Base-by-base conservation (phyloP, 2,888 invertebrate genomes). In the Lasius fuliginosus region DNA sequence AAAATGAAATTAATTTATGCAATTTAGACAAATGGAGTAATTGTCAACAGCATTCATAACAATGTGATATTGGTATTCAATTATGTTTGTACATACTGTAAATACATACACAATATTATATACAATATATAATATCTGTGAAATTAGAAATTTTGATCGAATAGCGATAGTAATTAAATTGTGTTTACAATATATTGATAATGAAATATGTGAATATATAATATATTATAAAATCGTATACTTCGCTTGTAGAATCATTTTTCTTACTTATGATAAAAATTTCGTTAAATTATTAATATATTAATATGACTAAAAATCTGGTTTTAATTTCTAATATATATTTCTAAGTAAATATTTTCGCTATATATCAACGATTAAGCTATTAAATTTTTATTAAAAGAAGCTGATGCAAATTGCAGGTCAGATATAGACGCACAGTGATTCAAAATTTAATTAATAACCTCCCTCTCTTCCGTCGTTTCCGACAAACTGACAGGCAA, bases 381-480 rank as follows among this genome's bases (percentile, higher is more conserved):
- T 36, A 33, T 33, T 33, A 46, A 69, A 79, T 71, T 36, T 33
- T n/a, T 71, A 23, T 71, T 46, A 23, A 69, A 77, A 11, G 2
- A 60, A 27, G 1, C 23, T 71, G 33, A 12, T 46, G 8, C 46
- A 71, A 81, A 71, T 62, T 71, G 12, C 9, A 68, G 12, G 42
- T 56, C 30, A 8, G 15, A 27, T 40, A 40, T 15, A 42, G 15
- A 49, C 1, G 3, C 27, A 56, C 40, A 68, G 36, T 36, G 2
- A 71, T 30, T 8, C 18, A 71, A 71, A 71, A 71, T 81, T 71
- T 71, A 81, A 81, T 81, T 81, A 81, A 71, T 71, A 60, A 71
- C 18, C 40, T 69, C n/a, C 18, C 53, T 12, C n/a, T 81, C 60
- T 49, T 23, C 8, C 6, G 5, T 0, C 18, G 18, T 33, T 53